Evolutionary conservation across 1,140 invertebrate species (phyloP).

Genomic region (Mya arenaria): DNA sequence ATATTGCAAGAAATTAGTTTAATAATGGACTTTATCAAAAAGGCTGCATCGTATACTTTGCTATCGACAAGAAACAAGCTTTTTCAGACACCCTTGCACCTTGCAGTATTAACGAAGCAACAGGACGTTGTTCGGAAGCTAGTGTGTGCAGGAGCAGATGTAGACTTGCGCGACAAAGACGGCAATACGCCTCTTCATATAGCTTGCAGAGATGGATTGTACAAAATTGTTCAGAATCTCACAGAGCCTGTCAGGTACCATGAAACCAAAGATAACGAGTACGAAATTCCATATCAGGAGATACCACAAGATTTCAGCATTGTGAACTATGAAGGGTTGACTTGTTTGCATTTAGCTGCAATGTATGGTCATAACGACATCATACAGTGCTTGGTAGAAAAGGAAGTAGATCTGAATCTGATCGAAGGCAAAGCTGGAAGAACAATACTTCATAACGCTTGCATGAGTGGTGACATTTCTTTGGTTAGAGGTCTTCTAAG

Average conservation of each 20-base stretch:
- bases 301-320: neutral
- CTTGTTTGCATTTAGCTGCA: conserved; percentile 43
- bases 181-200: conserved; percentile 89
- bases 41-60: too few species aligned
- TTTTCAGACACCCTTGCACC: conserved; percentile 85
- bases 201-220: conserved; percentile 88
- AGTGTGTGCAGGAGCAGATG: conserved; percentile 86
- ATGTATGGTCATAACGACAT: conserved; percentile 17
- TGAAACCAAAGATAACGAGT: neutral
- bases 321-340: conserved; percentile 22
- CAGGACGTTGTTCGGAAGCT: conserved; percentile 85
- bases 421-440: conserved; percentile 67
- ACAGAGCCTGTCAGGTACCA: too few species aligned
- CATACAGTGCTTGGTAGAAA: conserved; percentile 1
- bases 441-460: conserved; percentile 71
- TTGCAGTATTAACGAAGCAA: conserved; percentile 87
- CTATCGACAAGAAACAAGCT: conserved; percentile 54
- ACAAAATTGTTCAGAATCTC: conserved; percentile 84
- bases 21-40: neutral
- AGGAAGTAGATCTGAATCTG: conserved; percentile 21
- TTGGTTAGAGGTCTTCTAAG: conserved; percentile 56
- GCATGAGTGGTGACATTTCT: conserved; percentile 55
- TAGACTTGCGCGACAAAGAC: conserved; percentile 50
- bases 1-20: neutral
- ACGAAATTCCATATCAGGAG: neutral